These are phyloP conservation scores for Sebastiscus albofasciatus DNA, from an alignment of 2,797 vertebrate species.

Conservation along the genomic window DNA sequence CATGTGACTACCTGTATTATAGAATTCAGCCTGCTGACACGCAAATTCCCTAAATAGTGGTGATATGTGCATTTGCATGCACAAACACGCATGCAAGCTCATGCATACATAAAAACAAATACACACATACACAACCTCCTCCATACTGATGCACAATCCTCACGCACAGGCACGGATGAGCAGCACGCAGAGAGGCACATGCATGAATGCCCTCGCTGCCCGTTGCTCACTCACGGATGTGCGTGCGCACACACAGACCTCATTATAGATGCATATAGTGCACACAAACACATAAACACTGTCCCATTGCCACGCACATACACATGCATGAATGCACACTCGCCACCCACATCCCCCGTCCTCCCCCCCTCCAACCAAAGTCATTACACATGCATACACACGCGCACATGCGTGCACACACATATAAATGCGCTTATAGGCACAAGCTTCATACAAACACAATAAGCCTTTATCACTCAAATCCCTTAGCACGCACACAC, in stretches of 20 bases:
- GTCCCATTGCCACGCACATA: background rate
- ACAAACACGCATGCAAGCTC: slow-evolving; percentile 48
- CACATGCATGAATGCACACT: slow-evolving; percentile 33
- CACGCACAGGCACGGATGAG: slow-evolving; percentile 55
- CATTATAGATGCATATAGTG: slow-evolving; percentile 53
- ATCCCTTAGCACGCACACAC: slow-evolving; percentile 24
- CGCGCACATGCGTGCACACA: slow-evolving; percentile 42
- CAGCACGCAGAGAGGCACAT: slow-evolving; percentile 30
- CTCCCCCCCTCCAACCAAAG: background rate
- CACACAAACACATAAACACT: slow-evolving; percentile 23
- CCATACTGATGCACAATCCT: slow-evolving; percentile 39
- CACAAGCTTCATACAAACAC: slow-evolving; percentile 32
- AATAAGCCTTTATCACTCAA: slow-evolving; percentile 38
- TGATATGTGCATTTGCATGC: slow-evolving; percentile 61
- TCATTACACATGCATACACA: slow-evolving; percentile 63
- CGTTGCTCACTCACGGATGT: slow-evolving; percentile 48
- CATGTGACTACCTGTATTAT: slow-evolving; percentile 39
- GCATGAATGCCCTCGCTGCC: slow-evolving; percentile 51
- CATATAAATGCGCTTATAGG: slow-evolving; percentile 49
- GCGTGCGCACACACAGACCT: slow-evolving; percentile 32
- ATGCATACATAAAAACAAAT: slow-evolving; percentile 63
- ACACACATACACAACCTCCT: slow-evolving; percentile 1
- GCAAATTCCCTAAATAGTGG: slow-evolving; percentile 50
- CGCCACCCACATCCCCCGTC: background rate
- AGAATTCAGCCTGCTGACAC: slow-evolving; percentile 44